Conservation (phyloP, 2,797 vertebrate genomes). For the Lepilemur ruficaudatus region DNA sequence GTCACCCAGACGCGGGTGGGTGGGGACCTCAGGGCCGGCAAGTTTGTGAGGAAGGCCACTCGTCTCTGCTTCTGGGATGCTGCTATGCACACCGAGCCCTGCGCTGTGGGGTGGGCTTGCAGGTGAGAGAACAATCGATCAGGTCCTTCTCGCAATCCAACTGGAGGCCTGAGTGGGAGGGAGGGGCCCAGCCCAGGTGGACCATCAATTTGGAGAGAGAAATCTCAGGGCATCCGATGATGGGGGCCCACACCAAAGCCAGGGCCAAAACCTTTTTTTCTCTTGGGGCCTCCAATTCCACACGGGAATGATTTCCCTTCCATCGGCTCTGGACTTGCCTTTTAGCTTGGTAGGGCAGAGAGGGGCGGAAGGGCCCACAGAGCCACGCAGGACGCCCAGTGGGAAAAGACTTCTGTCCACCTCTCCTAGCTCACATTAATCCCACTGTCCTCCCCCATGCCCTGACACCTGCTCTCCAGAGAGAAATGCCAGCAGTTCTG, state of each 20-base stretch:
- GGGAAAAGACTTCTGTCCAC: neutral
- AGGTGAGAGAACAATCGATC: fast-evolving
- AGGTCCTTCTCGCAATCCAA: neutral
- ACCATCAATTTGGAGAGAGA: neutral
- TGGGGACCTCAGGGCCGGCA: too few species aligned
- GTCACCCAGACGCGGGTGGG: neutral
- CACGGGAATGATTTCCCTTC: neutral
- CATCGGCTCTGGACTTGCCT: neutral
- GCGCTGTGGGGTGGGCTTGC: fast-evolving
- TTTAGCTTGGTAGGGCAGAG: neutral
- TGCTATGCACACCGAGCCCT: neutral
- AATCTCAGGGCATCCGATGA: neutral
- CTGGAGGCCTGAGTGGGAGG: neutral
- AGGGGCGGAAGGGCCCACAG: neutral
- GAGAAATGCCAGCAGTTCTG: neutral
- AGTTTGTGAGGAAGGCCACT: neutral
- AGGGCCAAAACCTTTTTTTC: neutral
- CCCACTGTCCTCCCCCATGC: fast-evolving
- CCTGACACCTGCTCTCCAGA: neutral
- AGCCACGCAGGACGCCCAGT: neutral
- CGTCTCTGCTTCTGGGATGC: neutral
- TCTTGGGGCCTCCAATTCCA: neutral
- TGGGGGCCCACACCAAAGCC: neutral
- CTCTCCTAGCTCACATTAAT: neutral
- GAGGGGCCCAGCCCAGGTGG: neutral